phyloP scores from a whole-genome alignment of 2,888 invertebrate species.

The Dilophus febrilis region DNA sequence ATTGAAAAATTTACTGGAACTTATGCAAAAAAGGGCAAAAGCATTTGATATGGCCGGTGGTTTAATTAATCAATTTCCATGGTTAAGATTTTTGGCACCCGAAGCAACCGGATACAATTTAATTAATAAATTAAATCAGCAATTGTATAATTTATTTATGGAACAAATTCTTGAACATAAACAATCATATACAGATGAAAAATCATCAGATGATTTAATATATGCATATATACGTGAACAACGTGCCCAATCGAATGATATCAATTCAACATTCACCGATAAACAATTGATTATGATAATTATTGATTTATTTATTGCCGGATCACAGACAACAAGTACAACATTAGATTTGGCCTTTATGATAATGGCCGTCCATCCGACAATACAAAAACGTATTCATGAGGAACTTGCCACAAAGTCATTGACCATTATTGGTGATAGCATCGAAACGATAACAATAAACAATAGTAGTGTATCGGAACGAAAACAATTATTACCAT shows the following conservation, averaged over 20 bases:
- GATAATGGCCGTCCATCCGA: conserved; percentile 37
- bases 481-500: conserved; percentile 26
- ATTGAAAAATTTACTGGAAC: conserved; percentile 29
- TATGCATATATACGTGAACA: conserved; percentile 40
- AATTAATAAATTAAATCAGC: conserved; percentile 35
- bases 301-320: conserved; percentile 50
- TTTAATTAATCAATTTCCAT: conserved; percentile 39
- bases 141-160: conserved; percentile 36
- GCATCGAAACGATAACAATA: conserved; percentile 15
- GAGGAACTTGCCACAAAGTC: conserved; percentile 35
- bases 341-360: conserved; percentile 44
- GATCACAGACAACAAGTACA: conserved; percentile 43
- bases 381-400: conserved; percentile 39
- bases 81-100: conserved; percentile 43
- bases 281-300: conserved; percentile 46
- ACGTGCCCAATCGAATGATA: conserved; percentile 30
- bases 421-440: no score
- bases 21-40: conserved; percentile 33
- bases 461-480: no score
- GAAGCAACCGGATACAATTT: conserved; percentile 42
- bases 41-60: conserved; percentile 41
- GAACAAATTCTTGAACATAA: conserved; percentile 40
- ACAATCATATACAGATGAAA: conserved; percentile 28
- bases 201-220: conserved; percentile 38
- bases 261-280: conserved; percentile 30